phyloP scores from a whole-genome alignment of 2,888 invertebrate genomes.

The Catocala nupta region DNA sequence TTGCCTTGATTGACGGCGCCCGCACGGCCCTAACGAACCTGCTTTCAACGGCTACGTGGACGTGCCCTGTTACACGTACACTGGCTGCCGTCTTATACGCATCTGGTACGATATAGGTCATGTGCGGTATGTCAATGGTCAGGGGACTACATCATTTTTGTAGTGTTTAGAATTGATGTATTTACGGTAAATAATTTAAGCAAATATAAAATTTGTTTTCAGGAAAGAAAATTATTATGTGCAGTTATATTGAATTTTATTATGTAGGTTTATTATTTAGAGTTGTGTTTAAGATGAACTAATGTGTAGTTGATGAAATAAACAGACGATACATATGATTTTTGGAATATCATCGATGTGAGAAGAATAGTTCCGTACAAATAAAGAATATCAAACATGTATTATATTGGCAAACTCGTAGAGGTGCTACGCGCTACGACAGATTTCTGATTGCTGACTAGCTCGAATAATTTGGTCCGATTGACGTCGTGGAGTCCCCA shows the following conservation, averaged over 20 bases:
- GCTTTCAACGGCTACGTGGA: conserved; percentile 79
- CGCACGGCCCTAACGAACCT: conserved; percentile 83
- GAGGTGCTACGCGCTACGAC: conserved; percentile 62
- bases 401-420: conserved; percentile 46
- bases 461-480: conserved; percentile 68
- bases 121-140: conserved; percentile 1
- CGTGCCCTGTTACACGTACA: conserved; percentile 61
- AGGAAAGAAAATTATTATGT: too few relatives aligned
- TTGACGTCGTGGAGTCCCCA: conserved; percentile 63
- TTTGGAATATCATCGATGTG: background rate
- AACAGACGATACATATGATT: too few relatives aligned
- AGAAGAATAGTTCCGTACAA: background rate
- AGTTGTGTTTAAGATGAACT: too few relatives aligned
- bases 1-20: conserved; percentile 87
- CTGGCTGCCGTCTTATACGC: conserved; percentile 41
- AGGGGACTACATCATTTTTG: background rate
- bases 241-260: too few relatives aligned
- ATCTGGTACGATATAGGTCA: conserved; percentile 36
- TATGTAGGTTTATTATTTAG: too few relatives aligned
- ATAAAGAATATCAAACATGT: conserved; percentile 6
- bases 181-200: conserved; percentile 1
- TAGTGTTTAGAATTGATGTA: background rate
- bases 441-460: conserved; percentile 66
- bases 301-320: background rate
- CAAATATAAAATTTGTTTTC: background rate